Base-by-base conservation (phyloP, 2,113 vertebrate genomes). In the Polyodon spathula region DNA sequence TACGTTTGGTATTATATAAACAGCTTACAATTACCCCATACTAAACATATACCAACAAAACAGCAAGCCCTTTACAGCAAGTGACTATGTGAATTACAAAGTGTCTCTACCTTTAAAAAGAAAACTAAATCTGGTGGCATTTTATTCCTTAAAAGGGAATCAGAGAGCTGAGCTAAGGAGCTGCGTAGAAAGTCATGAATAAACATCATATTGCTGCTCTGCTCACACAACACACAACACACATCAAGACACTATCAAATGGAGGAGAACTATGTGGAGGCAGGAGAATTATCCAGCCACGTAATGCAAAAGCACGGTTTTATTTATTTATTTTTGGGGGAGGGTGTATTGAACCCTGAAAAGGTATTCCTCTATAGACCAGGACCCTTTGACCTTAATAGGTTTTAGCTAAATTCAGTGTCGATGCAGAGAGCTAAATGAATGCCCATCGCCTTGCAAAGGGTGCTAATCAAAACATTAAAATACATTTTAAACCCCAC, bases 131-230 rank as follows among this genome's bases (percentile, higher is more conserved):
- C 80, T 75, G 67, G 66, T 51, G 39, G 79, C 82, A 80, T 84
- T 84, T 78, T 86, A 81, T 84, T 84, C 83, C 76, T 83, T 85
- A 81, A 85, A 85, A 85, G 78, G 81, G 84, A 87, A 86, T 82
- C 78, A 83, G 71, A 84, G 68, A 69, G 71, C 74, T 80, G 68
- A 70, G 81, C 74, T 68, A 68, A 79, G 73, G 75, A 76, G 73
- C 79, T 77, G 78, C 78, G 75, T 81, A 75, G 73, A 76, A 82
- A 80, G 75, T 81, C 84, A 87, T 84, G 86, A 86, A 87, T 85
- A 86, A 83, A 84, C 83, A 84, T 86, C 76, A 79, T 76, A 72
- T 70, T 79, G 74, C 67, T 73, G 80, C 74, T 77, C 78, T 71
- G 70, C 74, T 76, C 79, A 81, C 84, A 81, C 79, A 85, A 83